These are phyloP conservation scores for Pandemis heparana DNA, from an alignment of 2,888 invertebrate genomes.

Conservation along the genomic window DNA sequence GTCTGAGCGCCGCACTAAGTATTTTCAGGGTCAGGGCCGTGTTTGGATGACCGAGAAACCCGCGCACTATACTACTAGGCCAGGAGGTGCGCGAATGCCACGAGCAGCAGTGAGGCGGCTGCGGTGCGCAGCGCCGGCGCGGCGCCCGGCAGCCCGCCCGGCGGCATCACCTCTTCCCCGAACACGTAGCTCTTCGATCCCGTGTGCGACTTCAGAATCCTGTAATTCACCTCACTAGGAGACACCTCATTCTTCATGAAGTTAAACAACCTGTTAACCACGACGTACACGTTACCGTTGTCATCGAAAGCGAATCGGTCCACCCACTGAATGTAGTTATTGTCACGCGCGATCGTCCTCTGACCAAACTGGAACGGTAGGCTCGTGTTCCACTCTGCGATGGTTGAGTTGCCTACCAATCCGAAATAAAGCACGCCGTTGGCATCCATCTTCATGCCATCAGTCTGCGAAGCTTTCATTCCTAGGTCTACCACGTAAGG, in stretches of 20 bases:
- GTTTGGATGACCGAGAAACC: slow-evolving; percentile 47
- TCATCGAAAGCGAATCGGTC: slow-evolving; percentile 89
- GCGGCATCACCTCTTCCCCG: slow-evolving; percentile 66
- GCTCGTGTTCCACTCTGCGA: slow-evolving; percentile 89
- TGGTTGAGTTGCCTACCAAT: slow-evolving; percentile 88
- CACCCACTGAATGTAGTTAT: slow-evolving; percentile 90
- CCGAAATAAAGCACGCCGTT: slow-evolving; percentile 89
- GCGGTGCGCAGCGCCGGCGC: slow-evolving; percentile 65
- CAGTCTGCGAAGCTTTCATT: slow-evolving; percentile 88
- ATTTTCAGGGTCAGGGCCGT: slow-evolving; percentile 60
- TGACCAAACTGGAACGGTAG: slow-evolving; percentile 86
- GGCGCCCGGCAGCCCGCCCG: slow-evolving; percentile 51
- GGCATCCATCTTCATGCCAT: slow-evolving; percentile 91
- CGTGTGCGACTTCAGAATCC: slow-evolving; percentile 87
- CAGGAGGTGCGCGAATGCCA: slow-evolving; percentile 71
- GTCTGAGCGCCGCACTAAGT: slow-evolving; percentile 65
- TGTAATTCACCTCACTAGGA: slow-evolving; percentile 87
- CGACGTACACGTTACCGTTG: slow-evolving; percentile 87
- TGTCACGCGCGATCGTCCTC: slow-evolving; percentile 88
- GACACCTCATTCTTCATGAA: slow-evolving; percentile 87
- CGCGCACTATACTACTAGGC: slow-evolving; percentile 72
- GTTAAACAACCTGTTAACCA: slow-evolving; percentile 89
- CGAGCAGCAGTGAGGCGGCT: slow-evolving; percentile 63
- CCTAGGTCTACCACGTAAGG: slow-evolving; percentile 86
- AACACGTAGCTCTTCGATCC: slow-evolving; percentile 88